Evolutionary conservation across 1,140 invertebrate genomes (phyloP), one percentile per base, ranked within the genome.

Genomic region (Gonatopus flavifemur): DNA sequence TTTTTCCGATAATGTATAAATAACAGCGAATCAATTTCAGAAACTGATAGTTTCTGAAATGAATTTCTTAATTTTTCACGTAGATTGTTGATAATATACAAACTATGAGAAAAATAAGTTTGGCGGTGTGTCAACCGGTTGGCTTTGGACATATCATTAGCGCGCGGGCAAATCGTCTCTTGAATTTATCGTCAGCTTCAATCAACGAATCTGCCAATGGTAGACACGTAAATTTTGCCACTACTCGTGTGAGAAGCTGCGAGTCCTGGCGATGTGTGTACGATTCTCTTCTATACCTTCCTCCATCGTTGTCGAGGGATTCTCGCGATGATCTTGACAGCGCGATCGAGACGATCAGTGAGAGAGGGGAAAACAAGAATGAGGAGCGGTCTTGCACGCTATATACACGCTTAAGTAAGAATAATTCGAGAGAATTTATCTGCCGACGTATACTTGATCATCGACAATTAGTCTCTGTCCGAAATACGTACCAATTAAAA

Each of bases 151-250:
- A 37, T 16, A 41, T 43, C 57, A 53, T 40, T 43, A 48, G 42
- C 25, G 43, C 28, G 55, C 30, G 32, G 55, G 48, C 56, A 60
- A 60, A 60, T 60, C 50, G 55, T 46, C 40, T 38, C 45, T 46
- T 28, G 38, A 2, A 3, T 6, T 51, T 60, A 60, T 60, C 58
- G 35, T 22, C 5, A 30, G 38, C 41, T 46, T 60, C 47, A 46
- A 60, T 60, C 58, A 20, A 18, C 19, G 20, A 4, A 28, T n/a
- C 41, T 31, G 55, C 37, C 25, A 43, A 32, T 22, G 51, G 44
- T 42, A 46, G 50, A 54, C 51, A 43, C 57, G 57, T 54, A 58
- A 58, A 59, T 60, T 58, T 58, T 44, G 32, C 24, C 31, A 16
- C 13, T n/a, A n/a, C n/a, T 15, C 38, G 55, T 51, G 52, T 50